Conservation (phyloP, 2,113 vertebrate genomes). For the Phrynocephalus versicolor region DNA sequence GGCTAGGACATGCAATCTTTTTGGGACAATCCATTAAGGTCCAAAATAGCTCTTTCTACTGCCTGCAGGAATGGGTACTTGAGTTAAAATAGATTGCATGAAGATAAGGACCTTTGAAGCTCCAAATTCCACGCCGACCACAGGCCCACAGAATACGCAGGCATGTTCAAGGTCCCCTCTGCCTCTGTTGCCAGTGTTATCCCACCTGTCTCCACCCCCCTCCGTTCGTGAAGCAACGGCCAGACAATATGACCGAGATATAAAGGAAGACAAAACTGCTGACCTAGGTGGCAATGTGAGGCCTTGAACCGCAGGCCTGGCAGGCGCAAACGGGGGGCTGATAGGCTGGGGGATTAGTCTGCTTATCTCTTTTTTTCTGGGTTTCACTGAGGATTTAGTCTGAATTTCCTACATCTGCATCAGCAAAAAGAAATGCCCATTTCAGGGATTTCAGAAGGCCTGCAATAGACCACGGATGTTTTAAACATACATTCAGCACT, state of each 20-base stretch:
- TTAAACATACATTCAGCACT: slow-evolving; percentile 50
- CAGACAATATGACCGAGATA: not conserved
- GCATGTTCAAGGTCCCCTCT: not conserved
- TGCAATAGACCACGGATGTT: slow-evolving; percentile 50
- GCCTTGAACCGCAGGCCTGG: slow-evolving; percentile 35
- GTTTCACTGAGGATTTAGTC: slow-evolving; percentile 59
- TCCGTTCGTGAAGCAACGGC: slow-evolving; percentile 3
- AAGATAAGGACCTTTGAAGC: too few species aligned
- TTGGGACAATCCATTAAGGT: too few species aligned
- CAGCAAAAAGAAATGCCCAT: slow-evolving; percentile 48
- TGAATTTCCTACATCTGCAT: slow-evolving; percentile 65
- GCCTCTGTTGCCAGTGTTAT: fast-evolving
- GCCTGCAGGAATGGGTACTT: too few species aligned
- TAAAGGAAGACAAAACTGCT: slow-evolving; percentile 44
- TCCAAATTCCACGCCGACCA: too few species aligned
- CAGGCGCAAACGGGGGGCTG: slow-evolving; percentile 43
- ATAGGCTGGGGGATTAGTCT: slow-evolving; percentile 52
- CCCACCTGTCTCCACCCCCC: not conserved
- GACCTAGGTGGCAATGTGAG: slow-evolving; percentile 57
- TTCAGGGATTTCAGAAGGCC: slow-evolving; percentile 13
- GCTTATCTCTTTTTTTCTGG: slow-evolving; percentile 61
- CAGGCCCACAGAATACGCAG: not conserved
- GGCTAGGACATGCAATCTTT: too few species aligned
- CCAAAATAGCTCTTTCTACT: too few species aligned
- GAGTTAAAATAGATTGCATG: too few species aligned